A percentile compares a stretch with the other conserved stretches of the same genome.
phyloP scores from a whole-genome alignment of 2,797 vertebrate genomes.

The Mormyrops boulengeri region DNA sequence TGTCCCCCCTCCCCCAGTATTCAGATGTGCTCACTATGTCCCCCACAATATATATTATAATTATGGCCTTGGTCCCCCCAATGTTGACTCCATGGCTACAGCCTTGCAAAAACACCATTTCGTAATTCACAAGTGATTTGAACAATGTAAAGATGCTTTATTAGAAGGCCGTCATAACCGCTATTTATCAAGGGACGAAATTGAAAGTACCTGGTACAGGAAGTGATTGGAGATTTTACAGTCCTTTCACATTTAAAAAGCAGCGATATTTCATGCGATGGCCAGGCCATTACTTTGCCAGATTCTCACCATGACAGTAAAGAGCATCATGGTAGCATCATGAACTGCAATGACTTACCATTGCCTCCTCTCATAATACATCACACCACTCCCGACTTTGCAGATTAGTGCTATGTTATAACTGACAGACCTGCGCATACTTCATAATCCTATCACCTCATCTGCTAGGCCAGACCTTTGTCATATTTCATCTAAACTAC shows the following conservation, averaged over 20 bases:
- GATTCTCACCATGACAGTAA: not conserved
- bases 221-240: not conserved
- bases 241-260: not conserved
- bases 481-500: slow-evolving; percentile 2
- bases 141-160: not conserved
- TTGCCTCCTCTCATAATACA: not conserved
- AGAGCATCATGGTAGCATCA: not conserved
- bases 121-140: not conserved
- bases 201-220: not conserved
- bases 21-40: not conserved
- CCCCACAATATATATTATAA: not conserved
- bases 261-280: not conserved
- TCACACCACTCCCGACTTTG: not conserved
- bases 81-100: not conserved
- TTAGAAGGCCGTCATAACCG: not conserved
- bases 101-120: not conserved
- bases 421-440: not conserved
- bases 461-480: not conserved
- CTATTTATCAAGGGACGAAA: not conserved
- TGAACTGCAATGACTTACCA: not conserved
- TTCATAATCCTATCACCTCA: not conserved
- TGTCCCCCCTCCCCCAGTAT: not conserved
- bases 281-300: not conserved
- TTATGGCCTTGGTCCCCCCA: not conserved
- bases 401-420: not conserved